Evolutionary conservation across 1,140 invertebrate species (phyloP), one percentile per base, ranked within the genome.

Genomic region (Teleopsis dalmanni): DNA sequence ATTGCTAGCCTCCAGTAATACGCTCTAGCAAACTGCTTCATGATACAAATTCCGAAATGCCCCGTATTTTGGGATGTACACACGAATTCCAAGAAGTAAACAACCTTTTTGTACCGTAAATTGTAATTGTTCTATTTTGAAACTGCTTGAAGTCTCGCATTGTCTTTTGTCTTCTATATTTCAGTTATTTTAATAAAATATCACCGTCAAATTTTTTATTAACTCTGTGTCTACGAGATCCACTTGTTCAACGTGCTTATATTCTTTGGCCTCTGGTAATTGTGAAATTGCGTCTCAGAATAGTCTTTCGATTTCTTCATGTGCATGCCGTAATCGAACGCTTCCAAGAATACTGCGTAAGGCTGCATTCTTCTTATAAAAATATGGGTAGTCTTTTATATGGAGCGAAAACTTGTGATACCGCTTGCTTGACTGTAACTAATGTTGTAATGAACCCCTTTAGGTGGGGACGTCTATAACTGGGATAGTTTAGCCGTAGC

Each of bases 1-100:
- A 76, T 61, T 10, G 55, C 51, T 11, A 58, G 61, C 70, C 70
- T 76, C 60, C 62, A 76, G 27, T 69, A 51, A 49, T 71, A 63
- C 27, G 43, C 53, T 41, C 72, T 27, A 8, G 73, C 73, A 14
- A 73, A 43, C 4, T 54, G 46, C 55, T 77, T 78, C 8, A n/a
- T n/a, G n/a, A n/a, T n/a, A n/a, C n/a, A n/a, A n/a, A 73, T 60
- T 4, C 72, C 73, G 29, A 65, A 54, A 54, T 76, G 73, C 14
- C 49, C 56, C 22, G 26, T 33, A 31, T 46, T 52, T 26, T 18
- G 53, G 57, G 14, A 60, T 43, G 40, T 52, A 38, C 5, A 59
- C 54, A 27, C 56, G 40, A 26, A 47, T 48, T 10, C 53, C 55
- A 7, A 37, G 37, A 23, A 59, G 19, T n/a, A 60, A 42, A 45